These are phyloP conservation scores for Polymixis lichenea DNA, from an alignment of 2,888 invertebrate genomes.

Conservation along the genomic window DNA sequence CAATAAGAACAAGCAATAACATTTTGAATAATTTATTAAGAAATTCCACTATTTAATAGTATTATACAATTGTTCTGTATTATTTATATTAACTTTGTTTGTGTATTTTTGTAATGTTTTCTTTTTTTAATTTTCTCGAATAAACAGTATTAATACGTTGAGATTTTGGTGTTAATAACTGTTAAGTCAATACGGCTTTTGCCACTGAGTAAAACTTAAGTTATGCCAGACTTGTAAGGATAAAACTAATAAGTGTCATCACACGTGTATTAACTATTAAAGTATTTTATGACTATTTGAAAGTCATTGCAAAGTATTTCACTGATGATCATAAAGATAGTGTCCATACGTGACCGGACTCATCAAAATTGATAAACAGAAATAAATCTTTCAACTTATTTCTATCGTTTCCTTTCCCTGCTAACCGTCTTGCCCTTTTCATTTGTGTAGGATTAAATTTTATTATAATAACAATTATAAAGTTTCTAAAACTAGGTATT, in stretches of 20 bases:
- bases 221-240: background rate
- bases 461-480: background rate
- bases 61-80: constrained; percentile 68
- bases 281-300: constrained; percentile 16
- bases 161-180: constrained; percentile 25
- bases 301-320: constrained; percentile 9
- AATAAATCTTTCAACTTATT: constrained; percentile 39
- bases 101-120: constrained; percentile 63
- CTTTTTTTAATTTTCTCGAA: constrained; percentile 74
- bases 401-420: constrained; percentile 16
- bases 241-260: constrained; percentile 7
- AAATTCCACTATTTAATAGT: constrained; percentile 67
- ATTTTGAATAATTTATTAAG: constrained; percentile 56
- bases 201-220: background rate
- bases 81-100: constrained; percentile 67
- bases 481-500: background rate
- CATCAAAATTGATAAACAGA: constrained; percentile 43
- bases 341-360: constrained; percentile 37
- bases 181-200: constrained; percentile 19
- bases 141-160: constrained; percentile 80
- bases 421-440: background rate
- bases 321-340: constrained; percentile 40
- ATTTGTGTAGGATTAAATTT: background rate
- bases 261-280: constrained; percentile 14
- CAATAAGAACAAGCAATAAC: constrained; percentile 69